Conservation (phyloP, 1,140 invertebrate genomes). For the Drosophila persimilis region DNA sequence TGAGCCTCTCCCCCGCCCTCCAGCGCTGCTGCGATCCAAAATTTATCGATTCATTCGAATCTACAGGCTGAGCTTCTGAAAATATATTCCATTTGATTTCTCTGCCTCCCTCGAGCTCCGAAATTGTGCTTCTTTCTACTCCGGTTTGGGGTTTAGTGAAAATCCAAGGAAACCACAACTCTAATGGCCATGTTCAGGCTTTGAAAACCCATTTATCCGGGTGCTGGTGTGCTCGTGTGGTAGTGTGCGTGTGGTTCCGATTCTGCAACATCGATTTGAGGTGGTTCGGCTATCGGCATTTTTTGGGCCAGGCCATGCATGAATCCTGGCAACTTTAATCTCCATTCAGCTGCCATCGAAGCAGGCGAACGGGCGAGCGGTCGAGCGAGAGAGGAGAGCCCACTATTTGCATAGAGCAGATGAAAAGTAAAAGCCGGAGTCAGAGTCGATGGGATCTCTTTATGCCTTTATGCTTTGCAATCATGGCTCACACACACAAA, state of each 20-base stretch:
- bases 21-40: background rate
- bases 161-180: slow-evolving; percentile 5
- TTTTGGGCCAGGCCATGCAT: slow-evolving; percentile 1
- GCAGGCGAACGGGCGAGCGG: background rate
- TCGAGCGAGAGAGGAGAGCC: too few species aligned
- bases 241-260: background rate
- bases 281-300: slow-evolving; percentile 4
- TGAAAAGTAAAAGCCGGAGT: slow-evolving; percentile 31
- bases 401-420: slow-evolving; percentile 53
- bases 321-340: slow-evolving; percentile 13
- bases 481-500: slow-evolving; percentile 38
- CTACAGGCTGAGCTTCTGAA: background rate
- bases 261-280: slow-evolving; percentile 32
- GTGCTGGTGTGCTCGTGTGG: background rate
- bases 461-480: slow-evolving; percentile 53
- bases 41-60: background rate
- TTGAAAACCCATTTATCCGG: slow-evolving; percentile 1
- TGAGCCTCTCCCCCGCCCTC: background rate
- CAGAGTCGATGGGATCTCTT: slow-evolving; percentile 35
- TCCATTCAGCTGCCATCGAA: slow-evolving; percentile 2
- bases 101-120: background rate
- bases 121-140: background rate
- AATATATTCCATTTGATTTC: slow-evolving; percentile 30
- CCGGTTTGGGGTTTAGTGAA: background rate
- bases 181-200: slow-evolving; percentile 7